Evolutionary conservation across 1,140 invertebrate species (phyloP), one percentile per base, ranked within the genome.

Genomic region (Atta colombica): DNA sequence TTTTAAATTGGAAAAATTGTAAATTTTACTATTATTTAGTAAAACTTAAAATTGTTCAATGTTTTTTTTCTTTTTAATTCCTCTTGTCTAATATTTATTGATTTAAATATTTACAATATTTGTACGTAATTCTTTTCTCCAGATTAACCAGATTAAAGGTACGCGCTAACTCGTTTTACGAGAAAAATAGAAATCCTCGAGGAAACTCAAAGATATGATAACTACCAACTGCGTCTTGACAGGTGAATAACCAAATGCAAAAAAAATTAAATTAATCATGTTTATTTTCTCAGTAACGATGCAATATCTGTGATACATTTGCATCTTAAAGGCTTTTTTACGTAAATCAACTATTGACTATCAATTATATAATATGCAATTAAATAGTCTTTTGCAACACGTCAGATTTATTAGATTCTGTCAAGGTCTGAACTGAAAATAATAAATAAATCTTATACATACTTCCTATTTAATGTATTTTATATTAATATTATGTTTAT

Each of bases 301-400:
- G 21, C 12, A 74, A 16, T 58, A 2, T 16, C 18, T 18, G 7
- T 5, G 18, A 60, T 31, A n/a, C 14, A 82, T 82, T 82, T 82
- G 68, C 53, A 74, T 82, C 10, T 74, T 18, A 60, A 82, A 74
- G 51, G 16, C 39, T 49, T 74, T 82, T 74, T 74, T 77, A 18
- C 53, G 14, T 8, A 49, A 60, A 74, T 49, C 5, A 28, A 16
- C 61, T 28, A 61, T 49, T 10, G 31, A 45, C 10, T 72, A 82
- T 82, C 35, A 55, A 78, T 35, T 35, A 25, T 25, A 25, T 25
- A 35, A 35, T 10, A 14, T 66, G 25, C 45, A 81, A 71, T 71
- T 58, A 81, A 45, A 66, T 66, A 58, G 16, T 71, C 25, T 68
- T 69, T 21, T 39, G 45, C 21, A n/a, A 31, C 7, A 58, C 18